phyloP scores from a whole-genome alignment of 2,888 invertebrate genomes.

The Campoletis raptor region DNA sequence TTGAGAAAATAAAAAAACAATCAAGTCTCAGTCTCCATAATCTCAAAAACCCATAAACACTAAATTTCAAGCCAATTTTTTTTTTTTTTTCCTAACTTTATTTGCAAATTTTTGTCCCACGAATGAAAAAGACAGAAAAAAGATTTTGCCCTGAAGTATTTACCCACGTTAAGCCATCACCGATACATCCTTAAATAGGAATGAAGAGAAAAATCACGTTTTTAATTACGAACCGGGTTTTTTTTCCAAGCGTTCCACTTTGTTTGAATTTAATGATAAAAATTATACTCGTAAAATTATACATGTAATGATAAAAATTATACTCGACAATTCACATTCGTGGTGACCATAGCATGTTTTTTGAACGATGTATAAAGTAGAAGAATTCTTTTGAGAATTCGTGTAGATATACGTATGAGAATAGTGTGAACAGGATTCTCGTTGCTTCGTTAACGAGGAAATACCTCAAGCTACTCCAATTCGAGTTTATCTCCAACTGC shows the following conservation, averaged over 20 bases:
- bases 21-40: no score
- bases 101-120: background rate
- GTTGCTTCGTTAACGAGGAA: constrained; percentile 14
- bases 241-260: background rate
- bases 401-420: background rate
- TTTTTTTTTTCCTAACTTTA: background rate
- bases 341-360: background rate
- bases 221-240: background rate
- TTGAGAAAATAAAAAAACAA: no score
- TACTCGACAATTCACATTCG: background rate
- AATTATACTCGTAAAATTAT: background rate
- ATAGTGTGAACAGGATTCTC: background rate
- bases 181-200: background rate
- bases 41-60: no score
- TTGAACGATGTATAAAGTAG: background rate
- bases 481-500: background rate
- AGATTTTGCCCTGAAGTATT: background rate
- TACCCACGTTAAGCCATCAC: background rate
- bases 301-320: background rate
- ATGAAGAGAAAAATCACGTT: background rate
- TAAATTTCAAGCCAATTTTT: no score
- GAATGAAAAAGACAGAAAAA: background rate
- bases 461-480: background rate
- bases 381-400: background rate
- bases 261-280: background rate